phyloP scores from a whole-genome alignment of 2,113 vertebrate genomes.

The Etheostoma cragini region DNA sequence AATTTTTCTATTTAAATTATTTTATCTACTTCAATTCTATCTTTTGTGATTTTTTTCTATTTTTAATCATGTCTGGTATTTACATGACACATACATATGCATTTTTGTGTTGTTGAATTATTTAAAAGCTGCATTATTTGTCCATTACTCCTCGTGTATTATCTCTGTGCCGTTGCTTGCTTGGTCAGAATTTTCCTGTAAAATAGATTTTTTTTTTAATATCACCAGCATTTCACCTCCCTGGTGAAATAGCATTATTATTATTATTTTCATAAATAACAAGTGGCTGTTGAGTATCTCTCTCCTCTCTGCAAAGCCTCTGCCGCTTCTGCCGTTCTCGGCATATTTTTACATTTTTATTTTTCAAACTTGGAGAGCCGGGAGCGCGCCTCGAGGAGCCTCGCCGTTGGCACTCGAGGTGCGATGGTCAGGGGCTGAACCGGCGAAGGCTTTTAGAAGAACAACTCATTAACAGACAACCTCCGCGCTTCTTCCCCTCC shows the following conservation, averaged over 20 bases:
- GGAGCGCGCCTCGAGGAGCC: neutral
- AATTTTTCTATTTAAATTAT: neutral
- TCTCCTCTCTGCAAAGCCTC: neutral
- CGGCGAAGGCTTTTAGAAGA: slow-evolving; percentile 72
- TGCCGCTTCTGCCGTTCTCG: neutral
- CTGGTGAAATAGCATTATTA: neutral
- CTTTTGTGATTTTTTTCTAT: neutral
- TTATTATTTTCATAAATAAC: neutral
- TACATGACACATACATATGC: neutral
- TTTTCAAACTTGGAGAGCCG: slow-evolving; percentile 29
- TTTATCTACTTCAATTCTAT: neutral
- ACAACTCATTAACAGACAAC: slow-evolving; percentile 78
- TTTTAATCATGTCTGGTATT: neutral
- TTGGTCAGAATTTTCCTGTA: neutral
- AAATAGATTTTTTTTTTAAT: neutral
- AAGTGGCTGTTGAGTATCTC: neutral
- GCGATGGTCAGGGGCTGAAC: slow-evolving; percentile 58
- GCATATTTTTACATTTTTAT: slow-evolving; percentile 27
- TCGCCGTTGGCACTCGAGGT: slow-evolving; percentile 56
- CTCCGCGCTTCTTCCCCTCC: slow-evolving; percentile 62
- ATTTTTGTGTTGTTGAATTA: neutral
- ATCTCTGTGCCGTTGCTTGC: neutral
- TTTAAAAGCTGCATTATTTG: neutral
- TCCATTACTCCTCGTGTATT: too few relatives aligned
- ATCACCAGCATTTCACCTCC: neutral